Evolutionary conservation across 2,888 invertebrate genomes (phyloP).

Genomic region (Drosophila lutescens): DNA sequence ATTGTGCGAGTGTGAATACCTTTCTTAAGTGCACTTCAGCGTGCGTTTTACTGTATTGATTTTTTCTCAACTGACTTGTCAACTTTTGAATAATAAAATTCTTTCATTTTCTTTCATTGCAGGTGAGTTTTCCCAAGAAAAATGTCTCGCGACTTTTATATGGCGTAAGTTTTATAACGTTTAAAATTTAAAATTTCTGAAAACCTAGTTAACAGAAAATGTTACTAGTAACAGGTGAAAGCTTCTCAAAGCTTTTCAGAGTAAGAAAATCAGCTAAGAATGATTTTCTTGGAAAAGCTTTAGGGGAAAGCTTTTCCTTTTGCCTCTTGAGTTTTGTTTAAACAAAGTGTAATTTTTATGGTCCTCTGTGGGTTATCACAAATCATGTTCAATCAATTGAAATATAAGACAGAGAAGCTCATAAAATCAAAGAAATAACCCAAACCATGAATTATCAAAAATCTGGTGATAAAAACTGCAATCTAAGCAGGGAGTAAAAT

Average conservation of each 20-base stretch:
- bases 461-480: conserved; percentile 39
- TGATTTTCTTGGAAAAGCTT: background rate
- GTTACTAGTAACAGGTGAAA: conserved; percentile 25
- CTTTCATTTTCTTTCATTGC: conserved; percentile 48
- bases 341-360: conserved; percentile 10
- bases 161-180: conserved; percentile 29
- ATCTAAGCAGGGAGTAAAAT: conserved; percentile 41
- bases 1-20: conserved; percentile 19
- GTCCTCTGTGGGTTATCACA: conserved; percentile 3
- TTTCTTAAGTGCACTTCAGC: conserved; percentile 45
- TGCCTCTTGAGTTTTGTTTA: background rate
- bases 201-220: conserved; percentile 27
- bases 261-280: conserved; percentile 20
- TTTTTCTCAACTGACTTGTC: conserved; percentile 32
- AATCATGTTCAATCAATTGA: conserved; percentile 43
- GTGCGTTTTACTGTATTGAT: conserved; percentile 45
- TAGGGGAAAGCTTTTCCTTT: background rate
- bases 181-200: conserved; percentile 12
- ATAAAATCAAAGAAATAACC: conserved; percentile 1
- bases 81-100: conserved; percentile 35
- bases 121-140: conserved; percentile 62
- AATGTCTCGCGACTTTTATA: background rate
- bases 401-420: conserved; percentile 4
- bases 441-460: conserved; percentile 22
- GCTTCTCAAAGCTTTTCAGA: conserved; percentile 15